These are phyloP conservation scores for Apaloderma vittatum DNA, from an alignment of 2,113 vertebrate species.

Conservation along the genomic window DNA sequence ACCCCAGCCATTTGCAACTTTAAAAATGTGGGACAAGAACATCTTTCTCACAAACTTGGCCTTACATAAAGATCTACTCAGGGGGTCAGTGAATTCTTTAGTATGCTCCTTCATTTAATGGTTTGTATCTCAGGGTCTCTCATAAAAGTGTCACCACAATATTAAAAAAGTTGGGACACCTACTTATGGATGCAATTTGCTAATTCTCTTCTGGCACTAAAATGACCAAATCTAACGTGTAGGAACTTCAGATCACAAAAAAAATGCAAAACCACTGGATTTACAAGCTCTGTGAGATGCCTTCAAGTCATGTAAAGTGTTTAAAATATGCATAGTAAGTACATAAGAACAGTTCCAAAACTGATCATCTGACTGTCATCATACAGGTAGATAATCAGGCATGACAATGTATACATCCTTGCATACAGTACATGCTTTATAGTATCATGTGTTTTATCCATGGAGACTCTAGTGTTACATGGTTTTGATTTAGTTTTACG, in stretches of 20 bases:
- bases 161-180: background rate
- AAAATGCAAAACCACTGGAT: background rate
- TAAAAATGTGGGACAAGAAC: background rate
- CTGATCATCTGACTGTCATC: background rate
- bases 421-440: background rate
- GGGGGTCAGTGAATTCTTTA: background rate
- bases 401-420: background rate
- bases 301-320: background rate
- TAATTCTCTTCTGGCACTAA: background rate
- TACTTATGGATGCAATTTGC: background rate
- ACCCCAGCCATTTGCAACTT: background rate
- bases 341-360: background rate
- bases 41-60: background rate
- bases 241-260: background rate
- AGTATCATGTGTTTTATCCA: background rate
- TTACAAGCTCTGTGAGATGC: background rate
- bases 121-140: background rate
- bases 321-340: background rate
- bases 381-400: background rate
- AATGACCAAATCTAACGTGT: background rate
- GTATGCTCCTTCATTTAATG: background rate
- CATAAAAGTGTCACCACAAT: background rate
- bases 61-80: background rate
- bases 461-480: background rate
- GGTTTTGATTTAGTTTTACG: background rate